phyloP scores from a whole-genome alignment of 1,140 invertebrate species.

The Plectrocnemia conspersa region DNA sequence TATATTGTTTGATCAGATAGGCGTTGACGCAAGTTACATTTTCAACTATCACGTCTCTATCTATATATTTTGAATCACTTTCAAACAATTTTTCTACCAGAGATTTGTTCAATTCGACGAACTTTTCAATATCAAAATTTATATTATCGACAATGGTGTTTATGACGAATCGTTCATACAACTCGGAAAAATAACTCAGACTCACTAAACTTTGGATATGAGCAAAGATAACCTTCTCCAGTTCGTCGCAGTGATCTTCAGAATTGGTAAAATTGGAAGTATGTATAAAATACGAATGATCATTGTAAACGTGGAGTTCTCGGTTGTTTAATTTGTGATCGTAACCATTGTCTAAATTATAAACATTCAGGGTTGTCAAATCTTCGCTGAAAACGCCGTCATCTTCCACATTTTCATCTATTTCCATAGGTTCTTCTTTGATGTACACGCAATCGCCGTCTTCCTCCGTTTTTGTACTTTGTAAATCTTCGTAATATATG shows the following conservation, averaged over 20 bases:
- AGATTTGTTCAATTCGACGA: conserved; percentile 13
- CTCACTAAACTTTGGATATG: not conserved
- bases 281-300: conserved; percentile 3
- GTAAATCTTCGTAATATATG: too few relatives aligned
- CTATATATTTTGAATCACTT: too few relatives aligned
- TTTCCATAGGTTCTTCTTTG: conserved; percentile 15
- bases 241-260: too few relatives aligned
- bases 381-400: not conserved
- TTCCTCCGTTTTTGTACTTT: too few relatives aligned
- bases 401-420: not conserved
- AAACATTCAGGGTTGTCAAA: not conserved
- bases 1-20: too few relatives aligned
- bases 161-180: conserved; percentile 4
- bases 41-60: too few relatives aligned
- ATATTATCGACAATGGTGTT: not conserved
- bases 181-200: conserved; percentile 1
- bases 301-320: not conserved
- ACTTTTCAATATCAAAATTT: not conserved
- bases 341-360: not conserved
- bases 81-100: conserved; percentile 1
- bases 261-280: not conserved
- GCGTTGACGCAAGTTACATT: too few relatives aligned
- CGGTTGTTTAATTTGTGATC: not conserved
- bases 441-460: not conserved
- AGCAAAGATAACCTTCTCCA: not conserved